These are phyloP conservation scores for Rhea pennata DNA, from an alignment of 2,113 vertebrate species.

Conservation along the genomic window DNA sequence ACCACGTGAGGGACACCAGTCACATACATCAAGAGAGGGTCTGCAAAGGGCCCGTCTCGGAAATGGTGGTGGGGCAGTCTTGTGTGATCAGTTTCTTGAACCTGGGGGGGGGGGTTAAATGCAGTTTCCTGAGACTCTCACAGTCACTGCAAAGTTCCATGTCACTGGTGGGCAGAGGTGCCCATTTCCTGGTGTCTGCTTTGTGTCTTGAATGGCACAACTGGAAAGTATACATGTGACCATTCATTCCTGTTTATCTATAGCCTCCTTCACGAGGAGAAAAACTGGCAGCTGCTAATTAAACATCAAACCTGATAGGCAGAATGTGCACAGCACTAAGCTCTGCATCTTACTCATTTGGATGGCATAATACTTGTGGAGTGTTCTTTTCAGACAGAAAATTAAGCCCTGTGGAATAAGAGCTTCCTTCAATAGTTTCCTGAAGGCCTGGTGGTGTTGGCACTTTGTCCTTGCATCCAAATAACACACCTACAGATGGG, in stretches of 20 bases:
- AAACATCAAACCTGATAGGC: neutral
- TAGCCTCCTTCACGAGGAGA: neutral
- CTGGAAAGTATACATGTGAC: neutral
- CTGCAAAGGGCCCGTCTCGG: neutral
- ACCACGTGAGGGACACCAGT: too few species aligned
- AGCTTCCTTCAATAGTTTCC: neutral
- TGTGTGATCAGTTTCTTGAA: neutral
- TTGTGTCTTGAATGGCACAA: neutral
- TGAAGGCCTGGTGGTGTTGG: neutral
- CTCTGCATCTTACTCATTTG: neutral
- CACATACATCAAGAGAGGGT: neutral
- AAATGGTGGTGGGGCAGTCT: neutral
- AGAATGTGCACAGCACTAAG: neutral
- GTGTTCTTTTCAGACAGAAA: neutral
- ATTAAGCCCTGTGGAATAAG: neutral
- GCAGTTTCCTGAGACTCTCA: neutral
- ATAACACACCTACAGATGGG: too few species aligned
- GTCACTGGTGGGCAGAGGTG: neutral
- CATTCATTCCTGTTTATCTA: neutral
- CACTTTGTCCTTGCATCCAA: neutral
- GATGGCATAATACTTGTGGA: neutral
- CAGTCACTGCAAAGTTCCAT: fast-evolving
- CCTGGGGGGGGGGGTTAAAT: too few species aligned
- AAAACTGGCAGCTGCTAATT: neutral
- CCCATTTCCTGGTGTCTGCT: neutral